phyloP scores from a whole-genome alignment of 92 coral and sea anemone species.

The Ricordea florida region DNA sequence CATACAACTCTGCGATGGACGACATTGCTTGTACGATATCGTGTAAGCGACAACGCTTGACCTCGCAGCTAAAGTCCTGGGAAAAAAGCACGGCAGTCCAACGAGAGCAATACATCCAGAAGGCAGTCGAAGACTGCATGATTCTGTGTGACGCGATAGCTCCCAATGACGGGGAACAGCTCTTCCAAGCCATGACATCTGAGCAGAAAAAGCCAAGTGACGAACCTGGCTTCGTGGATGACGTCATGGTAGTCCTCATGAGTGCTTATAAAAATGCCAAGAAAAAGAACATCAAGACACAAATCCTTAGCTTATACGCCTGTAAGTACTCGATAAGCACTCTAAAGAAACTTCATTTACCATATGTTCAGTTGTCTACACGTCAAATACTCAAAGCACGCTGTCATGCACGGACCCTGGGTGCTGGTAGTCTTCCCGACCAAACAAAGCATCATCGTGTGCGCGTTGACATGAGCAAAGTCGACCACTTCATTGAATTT shows the following conservation, averaged over 20 bases:
- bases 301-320: slow-evolving; percentile 39
- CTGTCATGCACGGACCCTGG: slow-evolving; percentile 15
- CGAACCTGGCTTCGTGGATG: neutral
- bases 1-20: slow-evolving; percentile 15
- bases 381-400: slow-evolving; percentile 45
- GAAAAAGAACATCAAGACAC: slow-evolving; percentile 31
- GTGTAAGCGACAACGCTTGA: neutral
- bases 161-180: slow-evolving; percentile 16
- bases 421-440: slow-evolving; percentile 30
- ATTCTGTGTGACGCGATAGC: slow-evolving; percentile 9
- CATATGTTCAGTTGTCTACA: slow-evolving; percentile 17
- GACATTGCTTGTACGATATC: slow-evolving; percentile 20
- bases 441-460: too few species aligned
- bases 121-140: slow-evolving; percentile 9
- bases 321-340: slow-evolving; percentile 19
- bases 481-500: too few species aligned
- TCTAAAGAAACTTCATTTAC: slow-evolving; percentile 38
- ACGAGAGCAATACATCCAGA: neutral
- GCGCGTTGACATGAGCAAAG: too few species aligned
- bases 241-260: slow-evolving; percentile 34
- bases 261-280: slow-evolving; percentile 33
- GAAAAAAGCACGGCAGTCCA: neutral
- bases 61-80: slow-evolving; percentile 1
- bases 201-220: neutral
- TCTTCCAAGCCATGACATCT: neutral